Percentiles rank a stretch among this genome's conserved stretches.
Evolutionary conservation across 2,797 vertebrate genomes (phyloP).

Genomic region (Vespertilio murinus): DNA sequence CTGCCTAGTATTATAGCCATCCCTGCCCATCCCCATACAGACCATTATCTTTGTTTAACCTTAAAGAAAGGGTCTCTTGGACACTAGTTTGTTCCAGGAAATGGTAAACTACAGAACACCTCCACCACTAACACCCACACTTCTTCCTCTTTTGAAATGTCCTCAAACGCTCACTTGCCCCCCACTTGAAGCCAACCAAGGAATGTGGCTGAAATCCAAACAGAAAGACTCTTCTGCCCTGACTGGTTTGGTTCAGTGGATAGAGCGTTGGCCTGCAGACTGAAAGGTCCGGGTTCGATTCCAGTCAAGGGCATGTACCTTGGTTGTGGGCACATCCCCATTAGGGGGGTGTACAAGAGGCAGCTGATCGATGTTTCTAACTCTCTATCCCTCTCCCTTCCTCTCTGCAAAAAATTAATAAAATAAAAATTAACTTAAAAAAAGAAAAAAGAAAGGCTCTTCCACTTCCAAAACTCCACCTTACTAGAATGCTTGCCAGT

Average conservation of each 20-base stretch:
- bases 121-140: not conserved
- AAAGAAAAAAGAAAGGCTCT: too few relatives aligned
- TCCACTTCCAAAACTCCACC: not conserved
- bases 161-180: not conserved
- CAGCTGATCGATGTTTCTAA: too few relatives aligned
- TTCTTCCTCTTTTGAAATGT: not conserved
- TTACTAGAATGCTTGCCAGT: not conserved
- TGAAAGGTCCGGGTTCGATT: too few relatives aligned
- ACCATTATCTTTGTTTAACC: not conserved
- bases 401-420: too few relatives aligned
- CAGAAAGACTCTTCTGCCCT: not conserved
- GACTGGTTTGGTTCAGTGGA: too few relatives aligned
- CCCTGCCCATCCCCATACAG: rapidly evolving
- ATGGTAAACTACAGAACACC: not conserved
- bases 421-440: too few relatives aligned
- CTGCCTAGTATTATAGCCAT: not conserved
- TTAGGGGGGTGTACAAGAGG: too few relatives aligned
- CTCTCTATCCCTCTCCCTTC: too few relatives aligned
- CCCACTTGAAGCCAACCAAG: not conserved
- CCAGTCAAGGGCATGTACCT: too few relatives aligned
- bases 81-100: not conserved
- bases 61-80: not conserved
- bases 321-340: too few relatives aligned
- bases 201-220: not conserved
- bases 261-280: too few relatives aligned